Conservation (phyloP, 1,140 invertebrate species). For the Eriocheir sinensis region DNA sequence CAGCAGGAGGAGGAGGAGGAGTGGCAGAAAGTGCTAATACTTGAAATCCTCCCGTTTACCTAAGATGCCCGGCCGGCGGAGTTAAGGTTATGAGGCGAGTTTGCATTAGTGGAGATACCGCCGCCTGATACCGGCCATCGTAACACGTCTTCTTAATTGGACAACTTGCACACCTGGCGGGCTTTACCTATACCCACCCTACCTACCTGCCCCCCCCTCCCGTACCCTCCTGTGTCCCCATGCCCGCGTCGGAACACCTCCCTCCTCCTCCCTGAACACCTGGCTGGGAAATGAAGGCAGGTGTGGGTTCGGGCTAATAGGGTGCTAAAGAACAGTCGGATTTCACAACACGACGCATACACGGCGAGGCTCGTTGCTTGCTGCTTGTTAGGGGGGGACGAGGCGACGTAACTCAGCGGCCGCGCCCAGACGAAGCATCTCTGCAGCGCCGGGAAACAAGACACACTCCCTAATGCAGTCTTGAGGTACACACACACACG, state of each 20-base stretch:
- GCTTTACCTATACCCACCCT: too few species aligned
- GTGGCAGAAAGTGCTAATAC: not conserved
- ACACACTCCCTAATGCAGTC: not conserved
- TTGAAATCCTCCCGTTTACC: constrained; percentile 12
- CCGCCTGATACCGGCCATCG: not conserved
- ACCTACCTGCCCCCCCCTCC: not conserved
- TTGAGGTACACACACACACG: not conserved
- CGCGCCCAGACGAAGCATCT: not conserved
- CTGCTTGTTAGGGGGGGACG: not conserved
- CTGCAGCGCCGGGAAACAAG: not conserved
- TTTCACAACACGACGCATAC: not conserved
- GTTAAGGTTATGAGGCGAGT: not conserved
- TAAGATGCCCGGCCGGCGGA: not conserved
- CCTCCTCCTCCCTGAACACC: too few species aligned
- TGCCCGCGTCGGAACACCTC: not conserved
- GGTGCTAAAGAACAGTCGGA: constrained; percentile 2
- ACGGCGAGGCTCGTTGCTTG: not conserved
- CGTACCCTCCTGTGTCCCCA: not conserved
- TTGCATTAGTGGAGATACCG: not conserved
- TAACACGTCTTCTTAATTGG: constrained; percentile 12
- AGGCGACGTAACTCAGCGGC: not conserved
- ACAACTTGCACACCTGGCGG: constrained; percentile 20
- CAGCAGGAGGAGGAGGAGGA: not conserved
- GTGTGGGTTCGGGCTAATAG: not conserved
- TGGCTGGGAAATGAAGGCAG: not conserved